Percentiles rank a stretch among this genome's conserved stretches.
Conservation (phyloP, 2,888 invertebrate genomes). For the Odontothrips loti region DNA sequence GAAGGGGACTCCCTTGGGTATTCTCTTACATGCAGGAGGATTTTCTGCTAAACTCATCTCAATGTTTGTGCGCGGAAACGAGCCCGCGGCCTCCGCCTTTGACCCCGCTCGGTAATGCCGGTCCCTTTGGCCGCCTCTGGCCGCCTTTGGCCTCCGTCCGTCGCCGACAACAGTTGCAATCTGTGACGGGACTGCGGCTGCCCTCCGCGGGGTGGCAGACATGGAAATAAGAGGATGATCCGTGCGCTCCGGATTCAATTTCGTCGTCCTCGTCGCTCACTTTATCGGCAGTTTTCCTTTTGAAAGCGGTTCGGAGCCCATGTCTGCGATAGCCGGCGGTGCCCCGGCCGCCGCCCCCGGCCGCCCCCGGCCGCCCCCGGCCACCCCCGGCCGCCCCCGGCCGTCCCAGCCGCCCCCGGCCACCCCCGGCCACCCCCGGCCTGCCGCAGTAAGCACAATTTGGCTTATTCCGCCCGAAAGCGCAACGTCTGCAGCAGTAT, state of each 20-base stretch:
- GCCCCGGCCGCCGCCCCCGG: background rate
- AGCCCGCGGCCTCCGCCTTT: background rate
- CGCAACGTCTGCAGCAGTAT: no score
- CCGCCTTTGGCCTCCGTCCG: background rate
- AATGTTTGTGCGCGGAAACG: background rate
- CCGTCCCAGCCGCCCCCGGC: no score
- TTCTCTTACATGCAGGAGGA: no score
- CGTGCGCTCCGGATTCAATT: background rate
- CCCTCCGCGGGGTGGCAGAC: background rate
- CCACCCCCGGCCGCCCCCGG: background rate
- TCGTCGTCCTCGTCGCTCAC: background rate
- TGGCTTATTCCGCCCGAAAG: background rate
- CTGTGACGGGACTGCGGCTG: background rate
- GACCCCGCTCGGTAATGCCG: background rate
- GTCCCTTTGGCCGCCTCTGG: background rate
- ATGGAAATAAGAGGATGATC: slow-evolving; percentile 6
- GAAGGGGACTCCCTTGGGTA: no score
- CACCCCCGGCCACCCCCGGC: background rate
- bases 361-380: background rate
- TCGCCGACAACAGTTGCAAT: background rate
- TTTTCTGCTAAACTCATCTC: background rate
- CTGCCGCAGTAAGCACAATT: background rate
- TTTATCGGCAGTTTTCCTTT: slow-evolving; percentile 6
- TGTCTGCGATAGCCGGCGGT: background rate
- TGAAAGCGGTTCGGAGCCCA: background rate